Conservation (phyloP, 2,888 invertebrate genomes). For the Leistus spinibarbis region DNA sequence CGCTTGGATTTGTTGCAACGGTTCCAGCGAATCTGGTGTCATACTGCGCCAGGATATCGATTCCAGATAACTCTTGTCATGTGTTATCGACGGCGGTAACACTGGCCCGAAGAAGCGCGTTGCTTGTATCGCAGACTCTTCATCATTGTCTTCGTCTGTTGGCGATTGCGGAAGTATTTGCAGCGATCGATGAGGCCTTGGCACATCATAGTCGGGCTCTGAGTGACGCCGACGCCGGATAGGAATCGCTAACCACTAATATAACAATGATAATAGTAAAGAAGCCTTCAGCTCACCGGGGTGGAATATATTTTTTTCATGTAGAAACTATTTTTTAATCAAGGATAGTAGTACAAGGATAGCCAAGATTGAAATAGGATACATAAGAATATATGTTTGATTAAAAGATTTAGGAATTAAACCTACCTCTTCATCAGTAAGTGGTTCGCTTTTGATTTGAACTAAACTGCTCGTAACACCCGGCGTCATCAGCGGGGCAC, state of each 20-base stretch:
- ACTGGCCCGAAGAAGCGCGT: constrained; percentile 55
- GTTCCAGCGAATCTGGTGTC: constrained; percentile 55
- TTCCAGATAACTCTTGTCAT: constrained; percentile 31
- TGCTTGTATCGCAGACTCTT: constrained; percentile 49
- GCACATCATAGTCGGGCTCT: constrained; percentile 60
- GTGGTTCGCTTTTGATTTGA: constrained; percentile 44
- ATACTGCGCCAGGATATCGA: constrained; percentile 47
- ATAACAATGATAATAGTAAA: too few relatives aligned
- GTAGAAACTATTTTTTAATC: too few relatives aligned
- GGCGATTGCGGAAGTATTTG: constrained; percentile 43
- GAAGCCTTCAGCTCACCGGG: too few relatives aligned
- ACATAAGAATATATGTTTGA: too few relatives aligned
- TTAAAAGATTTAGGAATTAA: too few relatives aligned
- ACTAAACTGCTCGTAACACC: constrained; percentile 54
- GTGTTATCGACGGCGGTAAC: constrained; percentile 39
- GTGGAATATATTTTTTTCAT: too few relatives aligned
- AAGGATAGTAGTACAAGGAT: too few relatives aligned
- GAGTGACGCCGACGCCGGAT: constrained; percentile 50
- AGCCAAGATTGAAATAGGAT: too few relatives aligned
- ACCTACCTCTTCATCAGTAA: constrained; percentile 52
- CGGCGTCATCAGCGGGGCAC: constrained; percentile 54
- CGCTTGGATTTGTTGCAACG: constrained; percentile 40
- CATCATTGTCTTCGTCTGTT: constrained; percentile 38
- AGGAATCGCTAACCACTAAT: constrained; percentile 51
- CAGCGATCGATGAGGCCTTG: constrained; percentile 56